Conservation (phyloP, 1,140 invertebrate species). For the Pantala flavescens region DNA sequence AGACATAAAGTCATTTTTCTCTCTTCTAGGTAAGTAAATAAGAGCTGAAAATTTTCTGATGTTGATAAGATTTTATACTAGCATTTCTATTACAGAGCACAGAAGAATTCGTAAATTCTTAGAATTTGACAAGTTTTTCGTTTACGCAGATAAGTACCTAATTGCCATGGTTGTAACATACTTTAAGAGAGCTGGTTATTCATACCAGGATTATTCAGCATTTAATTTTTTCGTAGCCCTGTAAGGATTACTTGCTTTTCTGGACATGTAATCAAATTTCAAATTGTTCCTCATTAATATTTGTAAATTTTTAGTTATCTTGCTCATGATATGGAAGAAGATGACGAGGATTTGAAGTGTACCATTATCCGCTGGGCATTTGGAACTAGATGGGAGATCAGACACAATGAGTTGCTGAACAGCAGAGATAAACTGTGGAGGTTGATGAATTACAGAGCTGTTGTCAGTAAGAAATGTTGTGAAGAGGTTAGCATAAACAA, state of each 20-base stretch:
- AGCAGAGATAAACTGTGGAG: slow-evolving; percentile 13
- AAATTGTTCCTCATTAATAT: not conserved
- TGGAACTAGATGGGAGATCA: not conserved
- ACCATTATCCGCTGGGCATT: not conserved
- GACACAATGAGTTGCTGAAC: not conserved
- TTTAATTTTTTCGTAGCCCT: not conserved
- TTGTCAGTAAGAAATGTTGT: slow-evolving; percentile 16
- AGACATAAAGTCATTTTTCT: not conserved
- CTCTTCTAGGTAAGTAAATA: not conserved
- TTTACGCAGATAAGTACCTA: not conserved
- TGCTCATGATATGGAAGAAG: slow-evolving; percentile 19
- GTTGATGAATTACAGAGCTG: slow-evolving; percentile 11
- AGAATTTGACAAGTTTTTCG: not conserved
- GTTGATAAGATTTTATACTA: not conserved
- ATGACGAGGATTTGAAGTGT: not conserved
- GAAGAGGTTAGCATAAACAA: slow-evolving; percentile 9
- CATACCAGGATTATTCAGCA: not conserved
- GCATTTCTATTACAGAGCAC: not conserved
- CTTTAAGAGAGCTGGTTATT: not conserved
- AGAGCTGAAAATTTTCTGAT: not conserved
- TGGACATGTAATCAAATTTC: not conserved
- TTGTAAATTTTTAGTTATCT: slow-evolving; percentile 12
- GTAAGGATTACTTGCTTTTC: not conserved
- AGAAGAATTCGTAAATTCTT: not conserved
- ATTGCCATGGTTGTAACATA: not conserved